A percentile compares a stretch with the other conserved stretches of the same genome.
phyloP scores from a whole-genome alignment of 2,888 invertebrate genomes.

The Koerneria pararmatus region DNA sequence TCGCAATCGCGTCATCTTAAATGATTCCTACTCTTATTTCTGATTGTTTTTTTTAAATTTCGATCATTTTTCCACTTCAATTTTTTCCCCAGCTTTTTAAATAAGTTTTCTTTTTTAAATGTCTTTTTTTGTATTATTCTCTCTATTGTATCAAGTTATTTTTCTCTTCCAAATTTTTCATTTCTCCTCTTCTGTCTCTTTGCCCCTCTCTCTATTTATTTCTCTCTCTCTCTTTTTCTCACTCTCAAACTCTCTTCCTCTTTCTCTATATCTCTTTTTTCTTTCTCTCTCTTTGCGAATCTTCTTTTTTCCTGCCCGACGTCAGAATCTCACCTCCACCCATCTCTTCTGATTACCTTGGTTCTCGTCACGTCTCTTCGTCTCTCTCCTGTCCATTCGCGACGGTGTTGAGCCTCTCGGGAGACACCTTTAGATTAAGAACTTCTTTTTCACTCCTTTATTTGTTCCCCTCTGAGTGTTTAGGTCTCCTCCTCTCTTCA shows the following conservation, averaged over 20 bases:
- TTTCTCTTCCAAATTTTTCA: not conserved
- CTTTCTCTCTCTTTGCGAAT: not conserved
- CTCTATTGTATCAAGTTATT: not conserved
- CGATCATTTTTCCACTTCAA: too few species aligned
- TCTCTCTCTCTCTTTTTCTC: not conserved
- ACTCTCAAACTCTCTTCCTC: not conserved
- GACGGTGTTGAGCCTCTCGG: too few species aligned
- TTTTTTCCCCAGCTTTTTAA: too few species aligned
- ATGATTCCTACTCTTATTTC: too few species aligned
- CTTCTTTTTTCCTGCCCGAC: not conserved
- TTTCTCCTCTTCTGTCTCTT: not conserved
- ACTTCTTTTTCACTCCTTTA: too few species aligned
- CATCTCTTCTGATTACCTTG: not conserved
- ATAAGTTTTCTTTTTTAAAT: too few species aligned
- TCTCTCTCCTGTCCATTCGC: too few species aligned
- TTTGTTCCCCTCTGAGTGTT: slow-evolving; percentile 8
- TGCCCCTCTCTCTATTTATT: not conserved
- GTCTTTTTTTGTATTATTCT: not conserved
- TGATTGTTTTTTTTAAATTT: too few species aligned
- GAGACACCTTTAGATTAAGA: too few species aligned
- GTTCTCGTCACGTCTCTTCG: too few species aligned
- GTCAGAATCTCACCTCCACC: slow-evolving; percentile 2
- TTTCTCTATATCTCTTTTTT: not conserved
- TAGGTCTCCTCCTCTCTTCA: slow-evolving; percentile 9
- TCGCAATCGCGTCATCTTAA: too few species aligned